These are phyloP conservation scores for Uloborus diversus DNA, from an alignment of 1,140 invertebrate species.

Conservation along the genomic window DNA sequence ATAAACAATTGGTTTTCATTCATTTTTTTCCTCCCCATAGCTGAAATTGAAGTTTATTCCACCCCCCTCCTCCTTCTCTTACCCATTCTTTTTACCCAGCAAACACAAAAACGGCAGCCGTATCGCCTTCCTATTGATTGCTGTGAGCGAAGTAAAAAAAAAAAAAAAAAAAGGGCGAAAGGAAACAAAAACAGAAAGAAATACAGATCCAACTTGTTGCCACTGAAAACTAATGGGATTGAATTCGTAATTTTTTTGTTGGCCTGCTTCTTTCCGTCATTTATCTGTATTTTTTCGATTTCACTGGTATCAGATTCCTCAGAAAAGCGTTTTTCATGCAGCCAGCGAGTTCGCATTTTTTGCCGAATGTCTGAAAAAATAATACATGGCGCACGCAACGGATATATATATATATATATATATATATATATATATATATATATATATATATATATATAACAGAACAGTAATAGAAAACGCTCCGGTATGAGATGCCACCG, in stretches of 20 bases:
- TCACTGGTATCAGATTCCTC: neutral
- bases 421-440: too few relatives aligned
- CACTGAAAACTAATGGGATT: constrained; percentile 22
- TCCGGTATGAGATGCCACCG: neutral
- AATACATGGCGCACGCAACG: neutral
- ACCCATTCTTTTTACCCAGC: neutral
- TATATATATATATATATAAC: too few relatives aligned
- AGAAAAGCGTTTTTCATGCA: constrained; percentile 9
- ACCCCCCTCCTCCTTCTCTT: neutral
- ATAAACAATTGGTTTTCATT: constrained; percentile 21
- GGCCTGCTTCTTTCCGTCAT: neutral
- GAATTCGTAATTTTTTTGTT: constrained; percentile 15
- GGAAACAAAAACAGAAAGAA: neutral
- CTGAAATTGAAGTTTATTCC: neutral
- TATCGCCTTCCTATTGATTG: neutral
- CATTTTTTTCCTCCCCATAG: neutral
- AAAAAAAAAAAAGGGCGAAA: neutral
- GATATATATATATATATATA: too few relatives aligned
- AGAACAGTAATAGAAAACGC: constrained; percentile 5
- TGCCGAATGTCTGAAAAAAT: neutral
- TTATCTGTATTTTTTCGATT: constrained; percentile 10
- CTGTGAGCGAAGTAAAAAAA: neutral
- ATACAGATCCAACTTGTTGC: constrained; percentile 22
- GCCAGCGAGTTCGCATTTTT: constrained; percentile 7
- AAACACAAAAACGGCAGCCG: neutral